Evolutionary conservation across 2,797 vertebrate genomes (phyloP).

Genomic region (Bryconaethiops microstoma): DNA sequence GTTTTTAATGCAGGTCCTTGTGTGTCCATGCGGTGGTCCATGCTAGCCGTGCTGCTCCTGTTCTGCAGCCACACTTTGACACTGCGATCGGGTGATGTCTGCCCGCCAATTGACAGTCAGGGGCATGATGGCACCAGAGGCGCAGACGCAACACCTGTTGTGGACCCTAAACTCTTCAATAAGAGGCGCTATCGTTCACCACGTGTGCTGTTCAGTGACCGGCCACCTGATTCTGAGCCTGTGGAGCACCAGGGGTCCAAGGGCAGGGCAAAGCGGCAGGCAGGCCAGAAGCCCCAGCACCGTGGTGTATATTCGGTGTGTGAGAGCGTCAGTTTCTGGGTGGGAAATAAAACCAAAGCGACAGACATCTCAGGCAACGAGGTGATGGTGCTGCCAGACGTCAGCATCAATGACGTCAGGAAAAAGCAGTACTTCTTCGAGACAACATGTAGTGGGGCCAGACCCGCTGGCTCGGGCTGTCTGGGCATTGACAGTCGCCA

Average conservation of each 20-base stretch:
- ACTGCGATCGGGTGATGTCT: constrained; percentile 78
- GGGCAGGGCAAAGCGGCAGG: constrained; percentile 76
- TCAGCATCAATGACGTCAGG: constrained; percentile 92
- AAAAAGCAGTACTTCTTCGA: constrained; percentile 99
- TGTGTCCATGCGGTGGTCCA: constrained; percentile 90
- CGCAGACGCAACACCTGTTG: constrained; percentile 66
- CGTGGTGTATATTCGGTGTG: constrained; percentile 94
- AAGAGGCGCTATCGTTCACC: constrained; percentile 87
- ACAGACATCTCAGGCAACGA: constrained; percentile 95
- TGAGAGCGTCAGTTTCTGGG: constrained; percentile 93
- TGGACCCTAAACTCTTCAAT: constrained; percentile 89
- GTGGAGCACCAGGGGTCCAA: constrained; percentile 26
- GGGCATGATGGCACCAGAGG: constrained; percentile 55
- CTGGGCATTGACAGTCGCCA: constrained; percentile 92
- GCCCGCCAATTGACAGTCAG: constrained; percentile 53
- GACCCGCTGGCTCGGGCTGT: constrained; percentile 81
- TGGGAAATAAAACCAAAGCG: constrained; percentile 94
- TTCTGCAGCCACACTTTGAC: constrained; percentile 87
- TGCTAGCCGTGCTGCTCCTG: constrained; percentile 91
- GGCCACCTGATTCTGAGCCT: constrained; percentile 80
- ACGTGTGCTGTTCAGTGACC: constrained; percentile 90
- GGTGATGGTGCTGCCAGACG: constrained; percentile 91
- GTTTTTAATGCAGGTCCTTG: constrained; percentile 41
- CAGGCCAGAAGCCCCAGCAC: constrained; percentile 82
- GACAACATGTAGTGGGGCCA: constrained; percentile 87